Conservation (phyloP, 2,888 invertebrate genomes). For the Hirtodrosophila cameraria region DNA sequence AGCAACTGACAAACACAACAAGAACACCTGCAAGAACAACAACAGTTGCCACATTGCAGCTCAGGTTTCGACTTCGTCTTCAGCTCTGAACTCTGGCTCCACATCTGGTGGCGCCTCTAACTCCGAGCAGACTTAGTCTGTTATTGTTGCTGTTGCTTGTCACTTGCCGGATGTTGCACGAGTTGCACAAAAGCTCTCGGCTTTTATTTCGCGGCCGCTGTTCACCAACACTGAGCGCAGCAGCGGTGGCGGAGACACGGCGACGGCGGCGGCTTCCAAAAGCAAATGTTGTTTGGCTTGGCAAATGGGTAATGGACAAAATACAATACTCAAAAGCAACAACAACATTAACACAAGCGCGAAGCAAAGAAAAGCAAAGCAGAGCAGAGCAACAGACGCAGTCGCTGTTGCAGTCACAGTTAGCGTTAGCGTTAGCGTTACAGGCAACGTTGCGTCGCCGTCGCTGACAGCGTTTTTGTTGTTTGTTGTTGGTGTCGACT, state of each 20-base stretch:
- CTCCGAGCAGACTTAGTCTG: no score
- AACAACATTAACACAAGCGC: constrained; percentile 28
- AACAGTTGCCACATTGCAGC: constrained; percentile 18
- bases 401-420: constrained; percentile 11
- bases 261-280: constrained; percentile 28
- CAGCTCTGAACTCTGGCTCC: constrained; percentile 9
- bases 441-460: constrained; percentile 5
- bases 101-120: constrained; percentile 13
- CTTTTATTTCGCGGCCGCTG: constrained; percentile 42
- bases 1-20: constrained; percentile 1
- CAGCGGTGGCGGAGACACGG: no score
- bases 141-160: constrained; percentile 32
- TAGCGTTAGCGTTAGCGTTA: constrained; percentile 17
- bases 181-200: constrained; percentile 66
- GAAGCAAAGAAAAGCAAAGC: neutral
- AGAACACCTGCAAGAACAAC: constrained; percentile 2
- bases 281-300: constrained; percentile 55
- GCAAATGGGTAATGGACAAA: constrained; percentile 53
- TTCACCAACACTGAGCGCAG: constrained; percentile 36
- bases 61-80: constrained; percentile 15
- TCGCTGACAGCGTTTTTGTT: constrained; percentile 30
- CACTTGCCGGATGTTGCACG: constrained; percentile 64
- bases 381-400: constrained; percentile 47
- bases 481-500: constrained; percentile 18
- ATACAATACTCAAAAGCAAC: constrained; percentile 38